These are phyloP conservation scores for Pyrrhia umbra DNA, from an alignment of 2,888 invertebrate species.

Conservation along the genomic window DNA sequence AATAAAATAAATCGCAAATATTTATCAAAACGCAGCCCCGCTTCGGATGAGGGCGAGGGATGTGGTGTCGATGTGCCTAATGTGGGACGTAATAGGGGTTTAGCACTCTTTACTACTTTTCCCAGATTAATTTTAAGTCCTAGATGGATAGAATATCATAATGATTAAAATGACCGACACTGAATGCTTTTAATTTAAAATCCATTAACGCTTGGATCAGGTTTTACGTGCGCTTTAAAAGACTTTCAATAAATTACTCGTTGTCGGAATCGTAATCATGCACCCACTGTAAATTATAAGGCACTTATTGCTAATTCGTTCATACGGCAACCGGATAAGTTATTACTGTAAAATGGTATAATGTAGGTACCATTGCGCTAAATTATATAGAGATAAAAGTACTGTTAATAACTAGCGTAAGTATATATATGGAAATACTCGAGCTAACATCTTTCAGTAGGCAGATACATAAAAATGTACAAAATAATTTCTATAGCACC, in stretches of 20 bases:
- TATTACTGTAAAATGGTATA: too few species aligned
- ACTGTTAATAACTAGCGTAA: not conserved
- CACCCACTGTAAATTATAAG: not conserved
- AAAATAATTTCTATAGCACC: not conserved
- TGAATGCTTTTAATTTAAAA: not conserved
- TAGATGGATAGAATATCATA: not conserved
- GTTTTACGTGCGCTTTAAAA: slow-evolving; percentile 3
- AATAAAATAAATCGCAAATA: slow-evolving; percentile 87
- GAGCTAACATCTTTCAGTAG: not conserved
- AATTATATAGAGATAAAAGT: not conserved
- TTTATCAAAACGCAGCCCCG: slow-evolving; percentile 84
- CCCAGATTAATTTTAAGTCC: slow-evolving; percentile 6
- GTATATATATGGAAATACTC: too few species aligned
- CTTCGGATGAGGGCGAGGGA: slow-evolving; percentile 70
- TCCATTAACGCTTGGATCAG: not conserved
- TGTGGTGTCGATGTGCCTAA: slow-evolving; percentile 58
- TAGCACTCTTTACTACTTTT: slow-evolving; percentile 29
- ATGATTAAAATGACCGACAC: not conserved
- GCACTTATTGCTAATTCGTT: not conserved
- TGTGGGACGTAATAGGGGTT: slow-evolving; percentile 36
- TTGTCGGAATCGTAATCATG: too few species aligned
- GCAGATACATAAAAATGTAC: not conserved
- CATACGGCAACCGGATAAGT: not conserved
- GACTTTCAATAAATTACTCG: not conserved
- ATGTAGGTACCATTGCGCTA: too few species aligned